A percentile compares a stretch with the other conserved stretches of the same genome.
These are phyloP conservation scores for Epinephelus fuscoguttatus DNA, from an alignment of 2,113 vertebrate genomes.

Conservation along the genomic window DNA sequence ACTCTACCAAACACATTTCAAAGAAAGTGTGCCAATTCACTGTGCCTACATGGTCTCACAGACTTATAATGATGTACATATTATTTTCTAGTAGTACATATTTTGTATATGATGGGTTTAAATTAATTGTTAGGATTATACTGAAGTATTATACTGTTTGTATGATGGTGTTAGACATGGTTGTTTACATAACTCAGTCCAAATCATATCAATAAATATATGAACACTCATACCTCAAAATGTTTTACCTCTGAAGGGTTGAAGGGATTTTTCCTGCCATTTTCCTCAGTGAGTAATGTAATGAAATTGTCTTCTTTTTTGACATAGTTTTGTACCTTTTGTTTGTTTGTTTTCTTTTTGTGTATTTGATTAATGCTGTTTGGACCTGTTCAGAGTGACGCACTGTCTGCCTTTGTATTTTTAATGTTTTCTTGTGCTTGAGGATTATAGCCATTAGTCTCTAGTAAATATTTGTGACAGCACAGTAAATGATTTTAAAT, in stretches of 20 bases:
- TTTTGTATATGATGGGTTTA: conserved; percentile 52
- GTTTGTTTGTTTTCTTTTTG: conserved; percentile 11
- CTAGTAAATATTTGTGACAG: conserved; percentile 33
- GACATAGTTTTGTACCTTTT: conserved; percentile 38
- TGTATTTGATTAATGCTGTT: conserved; percentile 33
- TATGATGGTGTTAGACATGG: conserved; percentile 29
- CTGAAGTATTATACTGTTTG: conserved; percentile 34
- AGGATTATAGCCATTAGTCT: conserved; percentile 55
- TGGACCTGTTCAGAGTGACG: conserved; percentile 17
- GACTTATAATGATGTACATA: conserved; percentile 47
- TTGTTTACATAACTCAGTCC: conserved; percentile 71
- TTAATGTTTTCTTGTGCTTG: conserved; percentile 41
- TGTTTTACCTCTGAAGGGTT: conserved; percentile 75
- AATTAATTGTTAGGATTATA: conserved; percentile 28
- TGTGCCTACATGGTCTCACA: conserved; percentile 38
- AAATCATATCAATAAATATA: conserved; percentile 59
- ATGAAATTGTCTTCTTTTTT: conserved; percentile 26
- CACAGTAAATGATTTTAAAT: conserved; percentile 34
- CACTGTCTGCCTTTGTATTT: conserved; percentile 11
- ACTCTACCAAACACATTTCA: conserved; percentile 67
- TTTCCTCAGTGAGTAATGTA: conserved; percentile 43
- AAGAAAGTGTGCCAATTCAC: conserved; percentile 33
- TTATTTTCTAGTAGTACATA: conserved; percentile 30
- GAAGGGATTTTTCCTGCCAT: conserved; percentile 59
- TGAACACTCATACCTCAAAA: conserved; percentile 77